Evolutionary conservation across 2,888 invertebrate species (phyloP).

Genomic region (Tortricodes alternella): DNA sequence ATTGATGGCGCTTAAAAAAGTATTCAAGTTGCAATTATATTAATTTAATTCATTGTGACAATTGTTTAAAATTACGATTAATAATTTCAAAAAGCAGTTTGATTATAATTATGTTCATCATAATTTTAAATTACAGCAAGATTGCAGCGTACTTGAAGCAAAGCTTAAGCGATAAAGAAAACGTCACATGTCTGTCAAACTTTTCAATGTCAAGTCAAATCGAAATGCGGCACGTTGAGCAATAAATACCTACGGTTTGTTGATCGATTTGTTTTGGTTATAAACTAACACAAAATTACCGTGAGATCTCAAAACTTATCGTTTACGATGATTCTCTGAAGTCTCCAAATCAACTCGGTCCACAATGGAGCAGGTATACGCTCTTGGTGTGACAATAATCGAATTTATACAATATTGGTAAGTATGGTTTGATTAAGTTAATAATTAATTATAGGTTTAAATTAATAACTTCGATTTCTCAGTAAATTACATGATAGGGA

Average conservation of each 20-base stretch:
- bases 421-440: conserved; percentile 22
- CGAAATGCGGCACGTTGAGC: not conserved
- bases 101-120: too few species aligned
- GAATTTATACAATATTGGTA: conserved; percentile 64
- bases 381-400: conserved; percentile 59
- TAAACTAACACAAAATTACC: conserved; percentile 14
- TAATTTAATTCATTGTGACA: not conserved
- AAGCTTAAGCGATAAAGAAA: too few species aligned
- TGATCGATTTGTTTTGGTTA: conserved; percentile 28
- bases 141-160: too few species aligned
- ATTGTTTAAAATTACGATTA: too few species aligned
- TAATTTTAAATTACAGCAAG: too few species aligned
- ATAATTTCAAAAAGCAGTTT: too few species aligned
- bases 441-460: conserved; percentile 12
- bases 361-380: conserved; percentile 67
- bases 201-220: not conserved
- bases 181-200: not conserved
- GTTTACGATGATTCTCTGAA: conserved; percentile 19
- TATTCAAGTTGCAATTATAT: not conserved
- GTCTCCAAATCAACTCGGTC: not conserved
- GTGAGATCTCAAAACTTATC: conserved; percentile 2
- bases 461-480: not conserved
- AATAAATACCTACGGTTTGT: not conserved
- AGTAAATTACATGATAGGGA: not conserved
- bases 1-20: not conserved